Evolutionary conservation across 2,113 vertebrate species (phyloP).

Genomic region (Corvus moneduloides): DNA sequence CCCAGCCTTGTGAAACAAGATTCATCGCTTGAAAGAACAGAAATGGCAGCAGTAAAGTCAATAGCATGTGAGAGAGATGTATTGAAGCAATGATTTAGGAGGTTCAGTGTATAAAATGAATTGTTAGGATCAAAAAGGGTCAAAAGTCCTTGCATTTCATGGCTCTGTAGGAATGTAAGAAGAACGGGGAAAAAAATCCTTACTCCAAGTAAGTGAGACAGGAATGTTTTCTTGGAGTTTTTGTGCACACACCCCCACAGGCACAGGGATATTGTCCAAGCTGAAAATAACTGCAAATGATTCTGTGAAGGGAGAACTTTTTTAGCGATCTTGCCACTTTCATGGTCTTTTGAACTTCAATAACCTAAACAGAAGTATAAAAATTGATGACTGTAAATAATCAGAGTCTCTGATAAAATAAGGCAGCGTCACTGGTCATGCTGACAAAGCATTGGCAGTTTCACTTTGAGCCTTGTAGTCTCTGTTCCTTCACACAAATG

Average conservation of each 20-base stretch:
- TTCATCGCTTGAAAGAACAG: background rate
- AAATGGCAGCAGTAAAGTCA: background rate
- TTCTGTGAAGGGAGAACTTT: background rate
- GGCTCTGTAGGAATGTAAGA: background rate
- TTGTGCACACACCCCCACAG: rapidly evolving
- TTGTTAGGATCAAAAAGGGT: background rate
- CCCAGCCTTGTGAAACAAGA: background rate
- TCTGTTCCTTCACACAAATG: background rate
- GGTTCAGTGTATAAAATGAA: background rate
- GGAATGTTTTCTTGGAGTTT: background rate
- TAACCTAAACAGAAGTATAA: background rate
- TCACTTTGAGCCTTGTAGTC: background rate
- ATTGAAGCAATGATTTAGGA: background rate
- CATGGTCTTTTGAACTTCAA: background rate
- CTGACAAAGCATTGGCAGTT: background rate
- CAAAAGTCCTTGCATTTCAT: background rate
- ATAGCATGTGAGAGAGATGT: background rate
- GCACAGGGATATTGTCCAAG: background rate
- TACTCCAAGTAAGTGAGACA: background rate
- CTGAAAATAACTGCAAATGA: background rate
- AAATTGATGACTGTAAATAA: background rate
- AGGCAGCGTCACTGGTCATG: background rate
- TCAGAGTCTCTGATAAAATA: background rate
- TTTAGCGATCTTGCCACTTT: background rate
- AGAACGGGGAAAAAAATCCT: background rate